Evolutionary conservation across 2,113 vertebrate genomes (phyloP).

Genomic region (Albula goreensis): DNA sequence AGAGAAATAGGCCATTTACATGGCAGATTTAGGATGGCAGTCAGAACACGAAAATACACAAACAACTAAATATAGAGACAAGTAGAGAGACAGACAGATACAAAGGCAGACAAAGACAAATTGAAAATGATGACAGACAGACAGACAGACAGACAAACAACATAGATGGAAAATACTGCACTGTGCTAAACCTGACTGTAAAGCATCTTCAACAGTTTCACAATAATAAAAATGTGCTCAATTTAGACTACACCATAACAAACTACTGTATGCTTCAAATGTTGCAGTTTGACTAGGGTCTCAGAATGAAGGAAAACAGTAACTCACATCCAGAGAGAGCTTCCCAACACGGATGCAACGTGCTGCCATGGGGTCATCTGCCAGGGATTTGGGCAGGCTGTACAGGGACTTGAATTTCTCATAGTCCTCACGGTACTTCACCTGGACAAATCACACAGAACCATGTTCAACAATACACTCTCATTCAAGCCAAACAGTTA

Average conservation of each 20-base stretch:
- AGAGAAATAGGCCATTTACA: neutral
- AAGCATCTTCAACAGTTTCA: too few relatives aligned
- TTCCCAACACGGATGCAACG: slow-evolving; percentile 89
- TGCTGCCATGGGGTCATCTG: slow-evolving; percentile 87
- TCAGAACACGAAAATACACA: neutral
- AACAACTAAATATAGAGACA: too few relatives aligned
- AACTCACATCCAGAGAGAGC: slow-evolving; percentile 84
- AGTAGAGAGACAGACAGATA: neutral
- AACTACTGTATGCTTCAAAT: neutral
- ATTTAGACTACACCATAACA: neutral
- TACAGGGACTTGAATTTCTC: slow-evolving; percentile 96
- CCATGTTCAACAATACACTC: neutral
- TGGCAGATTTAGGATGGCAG: neutral
- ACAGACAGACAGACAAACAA: too few relatives aligned
- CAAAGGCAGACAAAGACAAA: too few relatives aligned
- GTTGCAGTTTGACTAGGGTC: neutral
- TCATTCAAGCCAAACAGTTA: neutral
- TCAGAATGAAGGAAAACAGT: neutral
- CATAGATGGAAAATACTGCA: too few relatives aligned
- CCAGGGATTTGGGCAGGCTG: slow-evolving; percentile 84
- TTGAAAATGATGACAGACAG: too few relatives aligned
- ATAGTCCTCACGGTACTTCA: slow-evolving; percentile 95
- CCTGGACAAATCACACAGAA: slow-evolving; percentile 60
- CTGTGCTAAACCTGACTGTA: too few relatives aligned
- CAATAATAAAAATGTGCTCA: too few relatives aligned